These are phyloP conservation scores for Bedellia somnulentella DNA, from an alignment of 2,888 invertebrate genomes.

Conservation along the genomic window DNA sequence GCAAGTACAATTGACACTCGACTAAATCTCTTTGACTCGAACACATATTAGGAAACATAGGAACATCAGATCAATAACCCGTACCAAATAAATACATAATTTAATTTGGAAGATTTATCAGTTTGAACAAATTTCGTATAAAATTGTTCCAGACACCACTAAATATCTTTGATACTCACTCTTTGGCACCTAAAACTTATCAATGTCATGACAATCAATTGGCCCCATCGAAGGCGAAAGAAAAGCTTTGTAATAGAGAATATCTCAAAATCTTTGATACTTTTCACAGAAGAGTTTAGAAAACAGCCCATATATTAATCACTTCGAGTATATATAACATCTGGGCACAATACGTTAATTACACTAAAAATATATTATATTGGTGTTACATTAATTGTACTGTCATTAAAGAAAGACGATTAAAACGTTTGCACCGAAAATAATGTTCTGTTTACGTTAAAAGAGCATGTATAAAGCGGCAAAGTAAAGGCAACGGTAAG, in stretches of 20 bases:
- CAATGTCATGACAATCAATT: constrained; percentile 28
- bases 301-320: constrained; percentile 2
- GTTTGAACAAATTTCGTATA: constrained; percentile 34
- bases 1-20: constrained; percentile 53
- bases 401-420: constrained; percentile 20
- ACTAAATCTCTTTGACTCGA: constrained; percentile 10
- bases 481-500: constrained; percentile 2
- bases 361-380: constrained; percentile 15
- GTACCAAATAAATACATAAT: constrained; percentile 41
- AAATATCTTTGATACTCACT: constrained; percentile 53
- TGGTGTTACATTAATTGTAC: constrained; percentile 23
- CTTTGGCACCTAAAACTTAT: constrained; percentile 53
- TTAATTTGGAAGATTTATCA: constrained; percentile 50
- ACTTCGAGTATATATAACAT: constrained; percentile 1
- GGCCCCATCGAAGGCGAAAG: constrained; percentile 23
- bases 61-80: constrained; percentile 60
- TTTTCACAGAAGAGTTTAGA: constrained; percentile 4
- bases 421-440: constrained; percentile 15
- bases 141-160: constrained; percentile 37
- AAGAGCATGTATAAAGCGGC: constrained; percentile 19
- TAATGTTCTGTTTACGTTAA: constrained; percentile 12
- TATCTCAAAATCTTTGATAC: constrained; percentile 5
- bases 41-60: constrained; percentile 27
- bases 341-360: constrained; percentile 5
- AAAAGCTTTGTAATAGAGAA: constrained; percentile 1